These are phyloP conservation scores for Drosophila peninsularis DNA, from an alignment of 2,888 invertebrate species.

Conservation along the genomic window DNA sequence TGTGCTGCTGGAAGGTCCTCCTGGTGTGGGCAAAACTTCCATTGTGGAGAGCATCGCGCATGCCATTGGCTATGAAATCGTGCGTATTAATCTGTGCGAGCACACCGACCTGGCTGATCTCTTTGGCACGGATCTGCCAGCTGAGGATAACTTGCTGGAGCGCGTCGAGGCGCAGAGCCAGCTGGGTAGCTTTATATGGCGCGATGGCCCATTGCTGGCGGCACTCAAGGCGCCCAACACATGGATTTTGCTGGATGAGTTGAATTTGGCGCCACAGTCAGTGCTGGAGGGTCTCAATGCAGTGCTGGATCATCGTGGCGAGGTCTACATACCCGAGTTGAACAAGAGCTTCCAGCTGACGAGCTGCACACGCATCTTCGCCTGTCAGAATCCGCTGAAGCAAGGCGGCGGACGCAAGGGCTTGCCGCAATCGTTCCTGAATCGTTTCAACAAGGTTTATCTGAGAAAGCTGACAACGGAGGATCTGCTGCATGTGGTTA, in stretches of 20 bases:
- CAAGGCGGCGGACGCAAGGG: constrained; percentile 99
- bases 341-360: constrained; percentile 93
- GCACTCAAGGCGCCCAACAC: constrained; percentile 94
- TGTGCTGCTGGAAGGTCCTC: constrained; percentile 97
- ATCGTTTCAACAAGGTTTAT: constrained; percentile 97
- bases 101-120: constrained; percentile 99
- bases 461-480: constrained; percentile 87
- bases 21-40: constrained; percentile 99
- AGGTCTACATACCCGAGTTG: constrained; percentile 97
- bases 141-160: constrained; percentile 89
- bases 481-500: constrained; percentile 86
- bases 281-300: constrained; percentile 99
- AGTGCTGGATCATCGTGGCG: constrained; percentile 98
- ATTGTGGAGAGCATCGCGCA: constrained; percentile 95
- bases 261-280: constrained; percentile 99
- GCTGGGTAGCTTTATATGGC: constrained; percentile 95
- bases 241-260: constrained; percentile 98
- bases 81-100: constrained; percentile 98
- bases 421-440: constrained; percentile 97
- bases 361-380: constrained; percentile 94
- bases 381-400: constrained; percentile 97
- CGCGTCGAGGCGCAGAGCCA: constrained; percentile 48
- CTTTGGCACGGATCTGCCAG: constrained; percentile 98
- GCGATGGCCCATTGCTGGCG: constrained; percentile 96
- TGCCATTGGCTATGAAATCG: constrained; percentile 92